phyloP scores from a whole-genome alignment of 2,797 vertebrate species.

The Tenualosa ilisha region DNA sequence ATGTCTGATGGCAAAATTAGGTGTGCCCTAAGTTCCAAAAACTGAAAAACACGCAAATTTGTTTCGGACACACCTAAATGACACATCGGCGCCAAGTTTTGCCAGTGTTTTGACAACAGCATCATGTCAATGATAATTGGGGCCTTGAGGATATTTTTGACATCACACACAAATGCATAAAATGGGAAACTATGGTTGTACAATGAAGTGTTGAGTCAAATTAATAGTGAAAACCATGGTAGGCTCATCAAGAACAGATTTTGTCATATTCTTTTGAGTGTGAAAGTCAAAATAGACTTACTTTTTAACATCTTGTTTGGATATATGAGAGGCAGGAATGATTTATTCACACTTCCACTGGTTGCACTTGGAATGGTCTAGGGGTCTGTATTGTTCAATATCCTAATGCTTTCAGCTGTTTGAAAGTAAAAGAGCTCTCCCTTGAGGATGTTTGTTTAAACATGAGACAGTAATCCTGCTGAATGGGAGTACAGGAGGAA shows the following conservation, averaged over 20 bases:
- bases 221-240: conserved; percentile 1
- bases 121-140: conserved; percentile 16
- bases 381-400: neutral
- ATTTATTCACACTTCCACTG: neutral
- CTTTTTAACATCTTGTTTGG: conserved; percentile 10
- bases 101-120: conserved; percentile 14
- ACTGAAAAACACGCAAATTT: neutral
- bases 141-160: conserved; percentile 9
- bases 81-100: conserved; percentile 8
- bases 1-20: neutral
- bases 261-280: neutral
- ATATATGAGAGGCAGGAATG: neutral
- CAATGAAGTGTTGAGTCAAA: neutral
- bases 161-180: neutral
- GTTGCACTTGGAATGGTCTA: neutral
- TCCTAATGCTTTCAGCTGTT: neutral
- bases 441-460: conserved; percentile 5
- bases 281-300: neutral
- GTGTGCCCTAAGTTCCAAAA: neutral
- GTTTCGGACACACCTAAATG: conserved; percentile 22
- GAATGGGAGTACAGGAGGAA: neutral
- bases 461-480: neutral
- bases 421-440: conserved; percentile 21
- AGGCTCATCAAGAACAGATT: neutral
- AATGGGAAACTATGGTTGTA: neutral